Base-by-base conservation (phyloP, 2,888 invertebrate genomes). In the Tetanocera ferruginea region DNA sequence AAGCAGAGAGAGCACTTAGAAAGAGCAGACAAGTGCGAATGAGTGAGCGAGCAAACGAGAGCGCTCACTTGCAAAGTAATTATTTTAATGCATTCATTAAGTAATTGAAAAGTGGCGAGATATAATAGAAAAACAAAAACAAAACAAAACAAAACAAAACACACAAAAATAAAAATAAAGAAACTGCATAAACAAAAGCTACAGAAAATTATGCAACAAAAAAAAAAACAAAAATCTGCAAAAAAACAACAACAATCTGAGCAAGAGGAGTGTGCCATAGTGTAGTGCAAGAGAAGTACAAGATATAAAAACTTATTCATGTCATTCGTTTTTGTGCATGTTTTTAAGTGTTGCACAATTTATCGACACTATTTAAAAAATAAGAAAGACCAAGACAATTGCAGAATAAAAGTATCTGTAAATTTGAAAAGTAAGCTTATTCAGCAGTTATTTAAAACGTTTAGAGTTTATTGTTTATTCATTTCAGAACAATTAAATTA, bases 61-160 rank as follows among this genome's bases (percentile, higher is more conserved):
- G 28, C 25, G 28, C 34, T 11, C 6, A 34, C 28, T 28, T 31
- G 28, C 25, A 28, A 43, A 69, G 76, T 37, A 62, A 83, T 83
- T 83, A 82, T 81, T 79, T 81, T 82, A 83, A 83, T 83, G 83
- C 81, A 82, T 80, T 82, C 82, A 82, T 82, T 83, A 83, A 82
- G 82, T 82, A 82, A 83, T 83, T 83, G 82, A 82, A 83, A 83
- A 82, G 79, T 74, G 79, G 80, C 75, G 78, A 31, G 37, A n/a
- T 72, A 62, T 70, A 66, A 74, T 51, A 62, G 34, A 72, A 52
- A 70, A 76, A 75, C 64, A 51, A 66, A 78, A 25, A 71, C n/a
- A 76, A 72, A 43, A 70, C 31, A 28, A 77, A 52, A 72, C 72
- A 79, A 72, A 51, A 6, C 14, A 69, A 76, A 64, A 34, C 55